Evolutionary conservation across 1,140 invertebrate species (phyloP), one percentile per base, ranked within the genome.

Genomic region (Aradophagus sp.): DNA sequence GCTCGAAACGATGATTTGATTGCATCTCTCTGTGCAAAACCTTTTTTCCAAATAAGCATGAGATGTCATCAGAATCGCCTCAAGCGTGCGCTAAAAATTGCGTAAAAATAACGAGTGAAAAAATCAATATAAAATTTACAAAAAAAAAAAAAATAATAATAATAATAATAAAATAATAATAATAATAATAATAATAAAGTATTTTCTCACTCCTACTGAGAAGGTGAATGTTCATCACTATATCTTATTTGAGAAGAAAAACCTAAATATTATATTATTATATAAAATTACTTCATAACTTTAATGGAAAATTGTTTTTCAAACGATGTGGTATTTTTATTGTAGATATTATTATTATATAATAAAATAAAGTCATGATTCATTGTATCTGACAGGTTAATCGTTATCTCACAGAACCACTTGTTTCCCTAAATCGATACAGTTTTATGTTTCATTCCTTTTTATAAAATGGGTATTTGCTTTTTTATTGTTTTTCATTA

Each of bases 311-410:
- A 83, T 83, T 84, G 81, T 84, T 84, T 84, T 84, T 83, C 80
- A 84, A 84, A 84, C 81, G 80, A 83, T 84, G 81, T 84, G 81
- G 81, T 84, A 84, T 84, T 84, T 84, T 84, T 84, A 84, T 84
- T 84, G 82, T 84, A 84, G 82, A 84, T 84, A 84, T 84, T 84
- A 84, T 84, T 84, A 84, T 82, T 84, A 81, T 81, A 83, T 83
- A 84, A 82, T 81, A 68, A 78, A 84, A 84, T 83, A 84, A 84
- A 84, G 79, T 82, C 79, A 82, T 84, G 80, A 84, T 82, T 84
- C 80, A 83, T 84, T 83, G 78, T 84, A 83, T 1, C 11, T 10
- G 11, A 29, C 27, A 2, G 4, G n/a, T n/a, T n/a, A n/a, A n/a
- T n/a, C n/a, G n/a, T n/a, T n/a, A n/a, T n/a, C n/a, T n/a, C n/a